Percentiles rank a stretch among this genome's conserved stretches.
These are phyloP conservation scores for Aphrocallistes beatrix DNA, from an alignment of 37 sponge, comb jelly and placozoan genomes.

Conservation along the genomic window DNA sequence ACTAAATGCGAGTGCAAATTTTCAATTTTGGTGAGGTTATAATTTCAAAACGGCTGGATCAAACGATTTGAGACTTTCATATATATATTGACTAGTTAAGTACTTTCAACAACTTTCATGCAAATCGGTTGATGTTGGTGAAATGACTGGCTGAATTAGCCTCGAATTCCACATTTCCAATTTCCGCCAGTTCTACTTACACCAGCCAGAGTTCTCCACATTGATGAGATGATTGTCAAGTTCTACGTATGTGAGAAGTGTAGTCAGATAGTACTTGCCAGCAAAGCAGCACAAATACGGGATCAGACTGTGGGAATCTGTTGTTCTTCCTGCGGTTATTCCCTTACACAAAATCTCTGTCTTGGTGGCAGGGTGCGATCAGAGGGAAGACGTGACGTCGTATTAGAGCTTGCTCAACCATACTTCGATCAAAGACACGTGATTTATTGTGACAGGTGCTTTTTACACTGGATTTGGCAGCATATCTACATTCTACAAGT, in stretches of 20 bases:
- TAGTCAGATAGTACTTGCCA: neutral
- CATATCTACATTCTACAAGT: neutral
- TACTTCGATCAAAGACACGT: neutral
- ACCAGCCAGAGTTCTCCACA: neutral
- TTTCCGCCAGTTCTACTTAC: no score
- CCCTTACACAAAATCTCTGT: neutral
- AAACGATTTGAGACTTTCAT: no score
- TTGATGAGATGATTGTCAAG: conserved; percentile 8
- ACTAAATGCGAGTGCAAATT: no score
- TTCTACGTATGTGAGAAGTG: neutral
- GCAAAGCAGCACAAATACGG: neutral
- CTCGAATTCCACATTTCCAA: neutral
- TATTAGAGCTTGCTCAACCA: neutral
- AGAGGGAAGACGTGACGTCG: neutral
- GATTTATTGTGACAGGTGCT: neutral
- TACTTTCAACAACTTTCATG: no score
- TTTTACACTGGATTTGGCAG: neutral
- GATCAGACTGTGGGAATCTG: neutral
- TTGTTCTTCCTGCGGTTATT: neutral
- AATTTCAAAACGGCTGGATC: no score
- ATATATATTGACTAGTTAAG: no score
- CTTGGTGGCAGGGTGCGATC: neutral
- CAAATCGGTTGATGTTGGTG: no score
- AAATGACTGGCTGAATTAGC: neutral
- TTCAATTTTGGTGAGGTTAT: no score